Evolutionary conservation across 2,888 invertebrate genomes (phyloP).

Genomic region (Gastracanthus pulcherrimus): DNA sequence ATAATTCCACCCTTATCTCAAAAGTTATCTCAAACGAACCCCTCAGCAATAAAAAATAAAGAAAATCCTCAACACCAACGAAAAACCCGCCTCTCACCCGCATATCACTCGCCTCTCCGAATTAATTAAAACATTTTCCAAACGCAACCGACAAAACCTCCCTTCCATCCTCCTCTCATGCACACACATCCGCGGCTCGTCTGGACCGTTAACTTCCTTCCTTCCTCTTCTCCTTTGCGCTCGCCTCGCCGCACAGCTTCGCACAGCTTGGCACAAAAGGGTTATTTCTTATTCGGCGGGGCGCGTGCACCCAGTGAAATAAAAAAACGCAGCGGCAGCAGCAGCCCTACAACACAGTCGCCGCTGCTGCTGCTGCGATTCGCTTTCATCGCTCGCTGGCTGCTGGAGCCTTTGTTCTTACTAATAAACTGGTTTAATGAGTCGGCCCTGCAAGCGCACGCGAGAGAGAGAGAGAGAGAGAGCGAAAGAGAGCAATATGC

Average conservation of each 20-base stretch:
- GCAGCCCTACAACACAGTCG: not conserved
- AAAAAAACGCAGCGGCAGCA: slow-evolving; percentile 9
- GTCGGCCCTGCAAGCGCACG: slow-evolving; percentile 21
- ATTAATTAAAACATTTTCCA: slow-evolving; percentile 44
- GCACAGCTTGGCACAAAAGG: slow-evolving; percentile 2
- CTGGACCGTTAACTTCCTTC: slow-evolving; percentile 27
- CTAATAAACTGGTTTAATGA: slow-evolving; percentile 58
- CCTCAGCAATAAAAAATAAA: too few relatives aligned
- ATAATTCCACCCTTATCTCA: too few relatives aligned
- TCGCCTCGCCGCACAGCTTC: not conserved
- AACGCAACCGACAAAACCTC: not conserved
- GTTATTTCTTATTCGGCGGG: slow-evolving; percentile 32
- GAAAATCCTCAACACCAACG: too few relatives aligned
- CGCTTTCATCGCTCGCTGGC: slow-evolving; percentile 28
- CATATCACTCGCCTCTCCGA: not conserved
- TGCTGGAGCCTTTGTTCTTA: slow-evolving; percentile 44
- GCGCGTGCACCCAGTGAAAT: not conserved
- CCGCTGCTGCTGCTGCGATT: slow-evolving; percentile 29
- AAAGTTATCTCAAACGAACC: too few relatives aligned
- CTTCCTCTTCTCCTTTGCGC: not conserved
- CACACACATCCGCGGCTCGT: not conserved
- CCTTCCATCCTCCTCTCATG: not conserved
- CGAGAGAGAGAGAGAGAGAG: not conserved
- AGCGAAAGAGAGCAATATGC: not conserved
- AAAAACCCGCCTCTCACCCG: not conserved